A percentile compares a stretch with the other conserved stretches of the same genome.
phyloP scores from a whole-genome alignment of 2,888 invertebrate genomes.

The Coelinius sp. region DNA sequence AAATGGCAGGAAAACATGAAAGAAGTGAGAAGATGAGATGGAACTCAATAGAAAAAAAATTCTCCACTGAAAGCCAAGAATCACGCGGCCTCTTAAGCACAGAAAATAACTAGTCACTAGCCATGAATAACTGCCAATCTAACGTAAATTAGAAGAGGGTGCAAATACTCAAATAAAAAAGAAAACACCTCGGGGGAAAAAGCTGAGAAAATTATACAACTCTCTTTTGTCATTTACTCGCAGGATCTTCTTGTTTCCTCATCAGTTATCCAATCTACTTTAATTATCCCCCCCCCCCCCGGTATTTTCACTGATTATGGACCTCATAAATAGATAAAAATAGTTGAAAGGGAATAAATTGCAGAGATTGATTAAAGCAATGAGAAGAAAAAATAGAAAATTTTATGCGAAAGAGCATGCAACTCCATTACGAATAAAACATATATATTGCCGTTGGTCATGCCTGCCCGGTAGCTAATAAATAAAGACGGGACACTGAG shows the following conservation, averaged over 20 bases:
- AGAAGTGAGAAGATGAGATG: constrained; percentile 17
- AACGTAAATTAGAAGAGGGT: background rate
- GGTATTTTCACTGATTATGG: constrained; percentile 1
- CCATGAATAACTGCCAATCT: background rate
- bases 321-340: constrained; percentile 17
- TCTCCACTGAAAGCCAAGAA: background rate
- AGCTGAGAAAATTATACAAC: background rate
- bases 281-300: constrained; percentile 29
- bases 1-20: constrained; percentile 13
- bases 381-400: constrained; percentile 10
- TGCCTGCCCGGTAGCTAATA: constrained; percentile 46
- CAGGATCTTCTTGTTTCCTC: background rate
- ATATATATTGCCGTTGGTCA: constrained; percentile 16
- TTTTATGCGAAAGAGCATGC: constrained; percentile 38
- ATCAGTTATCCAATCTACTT: constrained; percentile 31
- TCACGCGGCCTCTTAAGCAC: constrained; percentile 13
- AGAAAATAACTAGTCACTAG: constrained; percentile 14
- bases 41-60: constrained; percentile 3
- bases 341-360: background rate
- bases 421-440: constrained; percentile 49
- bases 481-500: constrained; percentile 50
- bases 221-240: constrained; percentile 14
- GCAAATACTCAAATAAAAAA: background rate
- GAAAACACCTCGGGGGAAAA: background rate
- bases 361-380: background rate